Percentiles rank a stretch among this genome's conserved stretches.
Evolutionary conservation across 2,797 vertebrate species (phyloP).

Genomic region (Pachyuromys duprasi): DNA sequence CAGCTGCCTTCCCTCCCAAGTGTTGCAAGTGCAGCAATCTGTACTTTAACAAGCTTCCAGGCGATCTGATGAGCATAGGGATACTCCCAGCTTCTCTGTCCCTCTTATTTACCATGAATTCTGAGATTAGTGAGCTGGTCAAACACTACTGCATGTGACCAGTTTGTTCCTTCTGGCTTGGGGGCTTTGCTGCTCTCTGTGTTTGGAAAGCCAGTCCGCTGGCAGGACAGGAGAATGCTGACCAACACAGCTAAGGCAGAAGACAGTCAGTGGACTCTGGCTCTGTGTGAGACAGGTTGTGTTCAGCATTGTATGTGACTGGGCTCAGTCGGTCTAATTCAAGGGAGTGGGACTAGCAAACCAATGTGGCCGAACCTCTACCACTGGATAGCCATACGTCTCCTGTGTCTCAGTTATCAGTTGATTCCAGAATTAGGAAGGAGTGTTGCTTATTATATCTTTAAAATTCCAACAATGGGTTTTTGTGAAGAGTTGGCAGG

Average conservation of each 20-base stretch:
- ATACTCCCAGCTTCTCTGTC: neutral
- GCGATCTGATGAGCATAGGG: neutral
- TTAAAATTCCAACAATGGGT: constrained; percentile 3
- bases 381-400: neutral
- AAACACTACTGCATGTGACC: neutral
- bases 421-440: neutral
- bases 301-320: neutral
- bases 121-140: neutral
- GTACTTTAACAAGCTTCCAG: neutral
- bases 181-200: neutral
- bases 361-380: neutral
- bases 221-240: constrained; percentile 10
- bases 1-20: neutral
- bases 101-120: neutral
- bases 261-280: neutral
- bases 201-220: neutral
- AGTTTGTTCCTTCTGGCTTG: neutral
- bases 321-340: neutral
- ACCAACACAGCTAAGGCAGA: constrained; percentile 5
- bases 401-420: neutral
- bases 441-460: neutral
- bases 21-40: too few species aligned
- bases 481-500: neutral
- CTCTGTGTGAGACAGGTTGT: neutral
- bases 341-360: neutral